phyloP scores from a whole-genome alignment of 2,113 vertebrate genomes.

The Ia io region DNA sequence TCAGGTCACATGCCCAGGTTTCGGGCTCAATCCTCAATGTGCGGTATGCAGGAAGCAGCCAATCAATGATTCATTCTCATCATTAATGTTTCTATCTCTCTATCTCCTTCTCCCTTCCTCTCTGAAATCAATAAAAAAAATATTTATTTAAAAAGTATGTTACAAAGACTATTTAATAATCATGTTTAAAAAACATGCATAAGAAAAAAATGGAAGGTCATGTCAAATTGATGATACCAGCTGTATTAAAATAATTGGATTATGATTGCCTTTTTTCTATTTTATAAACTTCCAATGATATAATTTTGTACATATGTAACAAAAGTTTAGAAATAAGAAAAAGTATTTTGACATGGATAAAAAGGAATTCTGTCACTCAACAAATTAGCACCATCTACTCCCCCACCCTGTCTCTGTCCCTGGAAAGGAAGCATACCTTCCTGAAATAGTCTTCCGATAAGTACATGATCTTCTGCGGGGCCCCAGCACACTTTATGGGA shows the following conservation, averaged over 20 bases:
- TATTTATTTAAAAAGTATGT: not conserved
- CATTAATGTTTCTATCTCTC: not conserved
- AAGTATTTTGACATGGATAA: not conserved
- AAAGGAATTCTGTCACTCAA: not conserved
- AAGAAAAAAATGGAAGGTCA: not conserved
- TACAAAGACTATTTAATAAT: not conserved
- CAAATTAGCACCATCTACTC: not conserved
- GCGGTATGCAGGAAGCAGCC: not conserved
- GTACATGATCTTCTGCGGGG: slow-evolving; percentile 99
- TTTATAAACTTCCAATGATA: not conserved
- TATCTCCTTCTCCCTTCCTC: not conserved
- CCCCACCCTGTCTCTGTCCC: not conserved
- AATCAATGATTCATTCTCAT: not conserved
- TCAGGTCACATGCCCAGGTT: no score
- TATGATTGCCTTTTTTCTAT: not conserved
- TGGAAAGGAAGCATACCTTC: slow-evolving; percentile 85
- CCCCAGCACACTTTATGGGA: slow-evolving; percentile 95
- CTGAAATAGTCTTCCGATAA: slow-evolving; percentile 91
- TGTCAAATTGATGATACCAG: not conserved
- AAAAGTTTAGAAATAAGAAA: slow-evolving; percentile 2
- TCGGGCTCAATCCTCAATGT: not conserved
- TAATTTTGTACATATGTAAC: not conserved
- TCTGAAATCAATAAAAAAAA: not conserved
- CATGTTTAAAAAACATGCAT: not conserved
- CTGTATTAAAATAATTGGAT: not conserved